Base-by-base conservation (phyloP, 2,113 vertebrate genomes). In the Pavo muticus region DNA sequence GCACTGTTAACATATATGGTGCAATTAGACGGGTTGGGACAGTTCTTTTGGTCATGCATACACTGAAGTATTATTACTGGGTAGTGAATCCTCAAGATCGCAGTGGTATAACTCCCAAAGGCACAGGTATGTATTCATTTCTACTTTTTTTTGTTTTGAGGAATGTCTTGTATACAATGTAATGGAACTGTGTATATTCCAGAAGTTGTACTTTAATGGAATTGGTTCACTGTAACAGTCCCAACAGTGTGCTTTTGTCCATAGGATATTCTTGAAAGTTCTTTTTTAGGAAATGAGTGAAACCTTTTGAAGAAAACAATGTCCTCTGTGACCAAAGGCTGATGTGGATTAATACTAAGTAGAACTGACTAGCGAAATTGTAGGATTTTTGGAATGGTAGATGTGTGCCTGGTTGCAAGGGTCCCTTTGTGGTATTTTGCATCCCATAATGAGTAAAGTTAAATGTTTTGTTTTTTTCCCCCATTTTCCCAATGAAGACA, bases 1-100 rank as follows among this genome's bases (percentile, higher is more conserved):
- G 99, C 95, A 99, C 99, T 12, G 99, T 99, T 69, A 99, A 98
- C 91, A 99, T 99, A 78, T 99, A 99, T 71, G 99, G 99, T 59
- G 98, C 99, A 37, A 97, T 99, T 73, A 98, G 99, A 37, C 98
- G 99, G 76, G 99, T 99, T 74, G 99, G 99, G 50, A 99, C 99
- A 1, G 99, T 99, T 39, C 98, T 99, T 18, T 97, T 99, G 95
- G 98, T 99, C 96, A 99, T 99, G 98, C 99, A 99, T 76, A 99
- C 99, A 5, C 97, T 99, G 5, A 99, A 99, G 91, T 99, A 99
- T 96, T 99, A 98, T 96, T 99, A 99, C 96, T 99, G 99, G 99
- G 98, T 99, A 25, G 96, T 98, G 93, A 99, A 99, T 97, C 99
- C 99, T 60, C 98, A 99, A 94, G 98, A 99, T 97, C 98, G 99